Base-by-base conservation (phyloP, 2,797 vertebrate genomes). In the Carcharodon carcharias region DNA sequence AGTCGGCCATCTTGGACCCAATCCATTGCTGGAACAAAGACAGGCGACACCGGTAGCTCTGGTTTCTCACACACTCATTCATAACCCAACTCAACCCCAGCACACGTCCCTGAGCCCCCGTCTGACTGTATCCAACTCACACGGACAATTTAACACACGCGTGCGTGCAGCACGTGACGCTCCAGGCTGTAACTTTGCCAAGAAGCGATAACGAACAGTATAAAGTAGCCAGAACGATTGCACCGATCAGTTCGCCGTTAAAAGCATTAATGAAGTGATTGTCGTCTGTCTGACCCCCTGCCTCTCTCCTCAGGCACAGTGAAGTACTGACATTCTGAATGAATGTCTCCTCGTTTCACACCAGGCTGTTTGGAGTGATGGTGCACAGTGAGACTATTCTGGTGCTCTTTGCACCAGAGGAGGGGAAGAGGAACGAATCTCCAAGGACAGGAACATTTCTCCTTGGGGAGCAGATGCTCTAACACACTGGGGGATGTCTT, bases 1-100 rank as follows among this genome's bases (percentile, higher is more conserved):
- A n/a, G 71, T 35, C 1, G 31, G 71, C 31, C 31, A n/a, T n/a
- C 71, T n/a, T 31, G 28, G 35, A 4, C 73, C 0, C 73, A 2
- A 35, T 0, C 35, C 73, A 80, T 80, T 14, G 9, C 45, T 82
- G n/a, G 77, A 45, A 45, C 16, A 40, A 21, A 6, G 80, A 21
- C n/a, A 1, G 3, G 14, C 0, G 14, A 6, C 4, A 5, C n/a
- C 0, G 18, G 80, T 3, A 6, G 16, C 16, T n/a, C 45, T 0
- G 0, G 35, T 80, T 12, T 0, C 77, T 80, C 77, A 40, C 3
- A 4, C 12, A 16, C 80, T 71, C 69, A 31, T 71, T 71, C 69
- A 28, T 1, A 77, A 16, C 14, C n/a, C 80, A 21, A 40, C 14
- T 40, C 11, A 14, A n/a, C 35, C n/a, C 77, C 12, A 1, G 6